Evolutionary conservation across 1,140 invertebrate species (phyloP), one percentile per base, ranked within the genome.

Genomic region (Caenorhabditis brenneri): DNA sequence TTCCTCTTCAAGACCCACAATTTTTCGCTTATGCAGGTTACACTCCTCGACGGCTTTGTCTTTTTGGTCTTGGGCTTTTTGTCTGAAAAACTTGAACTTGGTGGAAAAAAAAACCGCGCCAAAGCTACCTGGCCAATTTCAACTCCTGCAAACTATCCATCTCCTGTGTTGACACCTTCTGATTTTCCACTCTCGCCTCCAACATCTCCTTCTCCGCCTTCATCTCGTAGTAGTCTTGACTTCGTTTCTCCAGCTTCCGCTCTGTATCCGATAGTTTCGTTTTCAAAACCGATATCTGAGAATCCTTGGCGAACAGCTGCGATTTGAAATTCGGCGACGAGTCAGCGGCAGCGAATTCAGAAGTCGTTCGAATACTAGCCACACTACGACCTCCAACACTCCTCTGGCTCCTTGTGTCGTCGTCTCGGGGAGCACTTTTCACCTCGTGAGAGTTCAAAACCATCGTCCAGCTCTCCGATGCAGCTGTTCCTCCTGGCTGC

Each of bases 141-240:
- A 83, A 46, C 51, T 83, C 82, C 24, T 83, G 58, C 4, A 83
- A 24, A 79, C 49, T 79, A 46, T 83, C 82, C 10, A 53, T 39
- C 22, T 84, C 29, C 15, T 84, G 83, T 51, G 4, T 55, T 16
- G 79, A 80, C 2, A 53, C 48, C 12, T 80, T 80, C 33, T 53
- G 48, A 27, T 80, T 80, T n/a, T 80, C 78, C 2, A 74, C 60
- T 33, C 83, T 31, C 65, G 78, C 46, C 29, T 81, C 80, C 24
- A 81, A n/a, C 60, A 81, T 81, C 29, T 81, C 60, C 60, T 85
- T 85, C 22, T 85, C 84, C 5, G 79, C 84, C 33, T 83, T 83
- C 58, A 83, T 55, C 15, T 83, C 82, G 33, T 83, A 83, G 48
- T 74, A 83, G 19, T 83, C 82, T 24, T 83, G 69, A 60, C 78